Base-by-base conservation (phyloP, 1,140 invertebrate species). In the Globodera ellingtonae region DNA sequence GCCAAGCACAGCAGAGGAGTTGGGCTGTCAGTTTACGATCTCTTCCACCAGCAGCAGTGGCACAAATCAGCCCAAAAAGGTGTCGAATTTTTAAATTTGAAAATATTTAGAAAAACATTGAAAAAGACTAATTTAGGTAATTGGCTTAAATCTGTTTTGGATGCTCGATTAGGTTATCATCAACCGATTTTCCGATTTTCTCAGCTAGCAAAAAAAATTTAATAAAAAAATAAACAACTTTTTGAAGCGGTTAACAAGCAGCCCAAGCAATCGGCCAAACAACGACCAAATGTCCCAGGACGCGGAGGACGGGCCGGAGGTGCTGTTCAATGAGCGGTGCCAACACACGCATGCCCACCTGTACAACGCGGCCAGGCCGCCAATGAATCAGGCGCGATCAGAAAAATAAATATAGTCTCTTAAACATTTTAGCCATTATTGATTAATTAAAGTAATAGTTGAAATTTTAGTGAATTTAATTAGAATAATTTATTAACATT, bases 221-320 rank as follows among this genome's bases (percentile, higher is more conserved):
- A 21, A 10, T 8, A 21, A 67, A 21, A 67, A 44, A 67, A 67
- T 8, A 67, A 6, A 67, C 18, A 13, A 65, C 18, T 67, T 67
- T 76, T 76, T 6, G n/a, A 13, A 62, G 48, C 24, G 50, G 50
- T 35, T 2, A 35, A 35, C 35, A 35, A 13, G 4, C 50, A 52
- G 50, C 10, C 10, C 10, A 9, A 9, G 7, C 7, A 62, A 15
- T 47, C 73, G 73, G 6, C 10, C 10, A 8, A 62, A 62, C 56
- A 18, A 13, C 56, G 56, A n/a, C 21, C 1, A 65, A 72, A 85
- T 85, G 84, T 84, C 84, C 13, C 83, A 85, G 78, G 84, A 85
- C 72, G 84, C 84, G 24, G 85, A 85, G 24, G 85, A 86, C 46
- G 84, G 84, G 10, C 84, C 84, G 44, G 85, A 86, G 15, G 24